Base-by-base conservation (phyloP, 2,888 invertebrate species). In the Gymnocheta viridis region DNA sequence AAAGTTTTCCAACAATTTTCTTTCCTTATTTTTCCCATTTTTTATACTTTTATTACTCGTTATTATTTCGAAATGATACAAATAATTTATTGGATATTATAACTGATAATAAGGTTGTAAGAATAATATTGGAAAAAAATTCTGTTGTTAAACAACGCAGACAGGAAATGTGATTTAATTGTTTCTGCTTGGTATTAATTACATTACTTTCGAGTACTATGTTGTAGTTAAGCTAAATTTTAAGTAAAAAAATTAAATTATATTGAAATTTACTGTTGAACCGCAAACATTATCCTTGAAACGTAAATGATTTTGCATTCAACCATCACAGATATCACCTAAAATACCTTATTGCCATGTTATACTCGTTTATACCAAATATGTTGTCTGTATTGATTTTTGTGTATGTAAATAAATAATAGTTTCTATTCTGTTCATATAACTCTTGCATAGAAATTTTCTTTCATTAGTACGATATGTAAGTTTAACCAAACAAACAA, bases 21-120 rank as follows among this genome's bases (percentile, higher is more conserved):
- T n/a, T n/a, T n/a, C 17, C n/a, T 56, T 2, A 7, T 41, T 62
- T 38, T 29, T 17, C 5, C 1, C 3, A 6, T 17, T 38, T 17
- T 35, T 47, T 1, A n/a, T 67, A n/a, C 35, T 17, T 1, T 17
- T 10, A 27, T 12, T 27, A 49, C 22, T 54, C 27, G n/a, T 19
- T 72, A 32, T 22, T 47, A n/a, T 58, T 76, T n/a, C 24, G 35
- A 35, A 81, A 32, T 70, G 54, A 70, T 49, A 74, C 82, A 74
- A 49, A 79, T 58, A 79, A 74, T 74, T 74, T 82, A 74, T 74
- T 19, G 35, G 41, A 7, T 41, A 22, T 54, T 38, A 70, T 64
- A 38, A 64, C 27, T 38, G 64, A 47, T 74, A 64, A 74, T 54
- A 49, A 44, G 17, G 38, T 56, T 62, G 27, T 27, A 27, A 5